These are phyloP conservation scores for Tridacna crocea DNA, from an alignment of 2,888 invertebrate species.

Conservation along the genomic window DNA sequence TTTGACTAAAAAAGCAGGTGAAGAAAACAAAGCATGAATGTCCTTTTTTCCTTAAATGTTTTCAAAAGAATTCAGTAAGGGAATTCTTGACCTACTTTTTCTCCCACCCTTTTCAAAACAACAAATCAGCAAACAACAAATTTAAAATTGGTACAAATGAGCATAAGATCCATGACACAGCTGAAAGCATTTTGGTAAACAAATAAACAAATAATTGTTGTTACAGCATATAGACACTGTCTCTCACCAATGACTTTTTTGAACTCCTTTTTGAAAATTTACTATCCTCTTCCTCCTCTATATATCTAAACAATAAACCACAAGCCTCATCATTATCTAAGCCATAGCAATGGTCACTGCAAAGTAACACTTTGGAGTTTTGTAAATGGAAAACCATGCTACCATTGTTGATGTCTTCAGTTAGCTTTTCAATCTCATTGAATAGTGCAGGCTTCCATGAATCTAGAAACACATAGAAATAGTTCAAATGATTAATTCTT, in stretches of 20 bases:
- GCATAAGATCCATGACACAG: too few relatives aligned
- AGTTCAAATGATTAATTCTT: not conserved
- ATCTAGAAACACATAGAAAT: slow-evolving; percentile 37
- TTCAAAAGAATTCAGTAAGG: too few relatives aligned
- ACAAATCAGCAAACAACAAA: too few relatives aligned
- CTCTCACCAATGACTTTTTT: slow-evolving; percentile 28
- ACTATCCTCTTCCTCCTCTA: slow-evolving; percentile 54
- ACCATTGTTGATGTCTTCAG: slow-evolving; percentile 35
- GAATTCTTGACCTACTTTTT: too few relatives aligned
- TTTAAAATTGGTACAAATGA: too few relatives aligned
- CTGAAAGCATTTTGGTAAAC: too few relatives aligned
- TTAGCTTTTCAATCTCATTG: slow-evolving; percentile 49
- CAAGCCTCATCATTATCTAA: slow-evolving; percentile 54
- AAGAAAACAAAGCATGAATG: too few relatives aligned
- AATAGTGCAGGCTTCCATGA: slow-evolving; percentile 45
- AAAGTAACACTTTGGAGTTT: slow-evolving; percentile 52
- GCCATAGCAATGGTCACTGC: slow-evolving; percentile 45
- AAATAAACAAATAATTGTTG: not conserved
- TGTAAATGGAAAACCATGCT: slow-evolving; percentile 53
- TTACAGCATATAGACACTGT: too few relatives aligned
- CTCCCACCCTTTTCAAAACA: too few relatives aligned
- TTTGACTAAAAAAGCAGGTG: too few relatives aligned
- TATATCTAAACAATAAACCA: slow-evolving; percentile 54
- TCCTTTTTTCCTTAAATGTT: too few relatives aligned
- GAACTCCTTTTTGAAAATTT: slow-evolving; percentile 42